phyloP scores from a whole-genome alignment of 2,113 vertebrate species.

The Carassius gibelio region DNA sequence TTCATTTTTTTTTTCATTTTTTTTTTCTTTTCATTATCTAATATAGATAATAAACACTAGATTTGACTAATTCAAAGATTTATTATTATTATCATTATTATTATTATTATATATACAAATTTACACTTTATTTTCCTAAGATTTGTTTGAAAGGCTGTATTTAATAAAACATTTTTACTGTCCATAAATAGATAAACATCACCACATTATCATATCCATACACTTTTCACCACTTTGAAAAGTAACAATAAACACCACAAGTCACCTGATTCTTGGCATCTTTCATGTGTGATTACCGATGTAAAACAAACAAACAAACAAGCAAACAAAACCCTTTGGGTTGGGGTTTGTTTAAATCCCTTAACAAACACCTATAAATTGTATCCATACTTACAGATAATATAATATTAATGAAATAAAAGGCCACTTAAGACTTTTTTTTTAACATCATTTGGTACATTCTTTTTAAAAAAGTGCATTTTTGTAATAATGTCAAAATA shows the following conservation, averaged over 20 bases:
- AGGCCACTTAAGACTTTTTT: too few species aligned
- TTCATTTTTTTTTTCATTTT: too few species aligned
- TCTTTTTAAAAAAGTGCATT: background rate
- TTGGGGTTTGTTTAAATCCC: background rate
- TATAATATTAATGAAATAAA: background rate
- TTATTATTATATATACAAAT: background rate
- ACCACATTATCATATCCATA: background rate
- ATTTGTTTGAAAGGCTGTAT: background rate
- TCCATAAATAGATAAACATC: background rate
- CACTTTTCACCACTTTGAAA: background rate
- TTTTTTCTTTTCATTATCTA: conserved; percentile 45
- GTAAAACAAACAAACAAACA: too few species aligned
- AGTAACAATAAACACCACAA: background rate
- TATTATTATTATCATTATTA: background rate
- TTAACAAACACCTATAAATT: background rate
- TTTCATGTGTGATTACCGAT: background rate
- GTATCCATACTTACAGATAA: background rate
- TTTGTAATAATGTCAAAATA: background rate
- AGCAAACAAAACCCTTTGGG: background rate
- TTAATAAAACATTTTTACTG: background rate
- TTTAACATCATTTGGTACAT: background rate
- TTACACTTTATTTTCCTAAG: background rate
- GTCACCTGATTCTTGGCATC: background rate
- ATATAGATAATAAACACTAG: conserved; percentile 60
- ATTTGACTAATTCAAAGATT: background rate